Percentiles rank a stretch among this genome's conserved stretches.
Evolutionary conservation across 2,888 invertebrate species (phyloP).

Genomic region (Lasioglossum figueresi): DNA sequence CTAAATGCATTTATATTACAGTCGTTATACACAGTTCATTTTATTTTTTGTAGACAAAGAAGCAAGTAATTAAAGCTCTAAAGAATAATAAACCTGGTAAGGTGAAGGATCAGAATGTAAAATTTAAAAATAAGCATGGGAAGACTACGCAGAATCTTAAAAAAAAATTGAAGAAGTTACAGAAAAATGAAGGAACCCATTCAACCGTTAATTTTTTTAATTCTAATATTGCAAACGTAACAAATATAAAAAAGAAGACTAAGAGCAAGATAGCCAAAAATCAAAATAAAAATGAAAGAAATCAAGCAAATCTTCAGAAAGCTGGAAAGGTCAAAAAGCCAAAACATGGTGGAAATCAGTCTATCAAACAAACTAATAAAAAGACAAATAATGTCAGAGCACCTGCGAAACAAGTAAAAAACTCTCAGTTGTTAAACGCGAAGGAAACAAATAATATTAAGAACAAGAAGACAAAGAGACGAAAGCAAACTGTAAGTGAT

Average conservation of each 20-base stretch:
- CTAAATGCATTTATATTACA: neutral
- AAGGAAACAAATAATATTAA: constrained; percentile 5
- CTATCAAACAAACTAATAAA: neutral
- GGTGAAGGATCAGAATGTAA: constrained; percentile 21
- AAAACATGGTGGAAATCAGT: neutral
- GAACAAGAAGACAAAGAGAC: neutral
- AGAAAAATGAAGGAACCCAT: neutral
- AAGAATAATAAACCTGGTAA: constrained; percentile 22
- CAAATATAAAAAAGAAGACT: constrained; percentile 4
- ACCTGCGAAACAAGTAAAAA: neutral
- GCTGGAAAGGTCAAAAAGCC: neutral
- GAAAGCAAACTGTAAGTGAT: constrained; percentile 2
- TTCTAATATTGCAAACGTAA: neutral
- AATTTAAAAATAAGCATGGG: constrained; percentile 31
- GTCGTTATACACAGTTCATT: neutral
- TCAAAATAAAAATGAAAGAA: constrained; percentile 3
- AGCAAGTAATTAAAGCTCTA: neutral
- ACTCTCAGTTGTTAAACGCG: neutral
- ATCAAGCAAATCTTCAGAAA: neutral
- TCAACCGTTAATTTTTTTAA: constrained; percentile 8
- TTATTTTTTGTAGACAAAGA: constrained; percentile 20
- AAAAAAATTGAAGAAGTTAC: constrained; percentile 29
- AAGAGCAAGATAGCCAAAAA: neutral
- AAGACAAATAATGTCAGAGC: neutral
- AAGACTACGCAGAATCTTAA: constrained; percentile 20